Evolutionary conservation across 2,113 vertebrate species (phyloP).

Genomic region (Fregata magnificens): DNA sequence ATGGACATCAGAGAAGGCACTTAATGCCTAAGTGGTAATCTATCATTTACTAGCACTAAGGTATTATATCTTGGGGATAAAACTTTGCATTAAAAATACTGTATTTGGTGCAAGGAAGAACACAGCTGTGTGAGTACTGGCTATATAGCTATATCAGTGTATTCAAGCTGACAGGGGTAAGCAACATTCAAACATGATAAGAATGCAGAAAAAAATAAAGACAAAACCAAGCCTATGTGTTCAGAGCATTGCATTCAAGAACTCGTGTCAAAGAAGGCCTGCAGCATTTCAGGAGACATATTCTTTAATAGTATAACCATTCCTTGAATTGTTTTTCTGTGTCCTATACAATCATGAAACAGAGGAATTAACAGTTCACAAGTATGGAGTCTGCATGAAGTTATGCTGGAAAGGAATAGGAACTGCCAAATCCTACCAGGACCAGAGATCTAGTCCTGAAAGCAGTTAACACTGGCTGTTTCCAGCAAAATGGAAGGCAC

Average conservation of each 20-base stretch:
- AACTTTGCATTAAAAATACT: background rate
- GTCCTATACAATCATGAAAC: background rate
- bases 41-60: background rate
- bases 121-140: background rate
- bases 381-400: background rate
- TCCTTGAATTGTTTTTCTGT: background rate
- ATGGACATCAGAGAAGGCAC: background rate
- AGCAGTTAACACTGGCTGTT: background rate
- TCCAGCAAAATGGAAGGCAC: background rate
- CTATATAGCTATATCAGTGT: background rate
- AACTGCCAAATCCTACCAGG: background rate
- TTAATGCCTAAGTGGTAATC: background rate
- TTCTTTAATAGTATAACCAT: background rate
- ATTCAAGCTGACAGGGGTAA: background rate
- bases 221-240: background rate
- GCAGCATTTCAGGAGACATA: background rate
- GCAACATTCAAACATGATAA: background rate
- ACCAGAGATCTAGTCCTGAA: background rate
- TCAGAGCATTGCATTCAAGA: background rate
- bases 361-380: background rate
- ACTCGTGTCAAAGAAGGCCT: background rate
- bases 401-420: background rate
- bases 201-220: accelerated
- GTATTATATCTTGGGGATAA: background rate
- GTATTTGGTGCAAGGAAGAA: background rate